Base-by-base conservation (phyloP, 2,113 vertebrate genomes). In the Leucopsar rothschildi region DNA sequence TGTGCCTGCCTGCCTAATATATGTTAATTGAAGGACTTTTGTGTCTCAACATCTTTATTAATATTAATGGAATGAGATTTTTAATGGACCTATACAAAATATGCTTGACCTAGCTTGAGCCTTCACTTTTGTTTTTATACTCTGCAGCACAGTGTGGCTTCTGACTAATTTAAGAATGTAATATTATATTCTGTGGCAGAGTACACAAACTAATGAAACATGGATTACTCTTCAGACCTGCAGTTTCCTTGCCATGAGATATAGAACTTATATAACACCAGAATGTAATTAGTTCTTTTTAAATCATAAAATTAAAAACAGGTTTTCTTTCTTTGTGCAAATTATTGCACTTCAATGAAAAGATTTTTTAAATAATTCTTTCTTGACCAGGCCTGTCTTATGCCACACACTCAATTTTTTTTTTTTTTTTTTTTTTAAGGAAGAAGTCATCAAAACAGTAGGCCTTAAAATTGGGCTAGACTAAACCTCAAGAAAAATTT, bases 1-100 rank as follows among this genome's bases (percentile, higher is more conserved):
- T 93, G 71, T 88, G 91, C 92, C 69, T 95, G 95, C 93, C 92
- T 94, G 92, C 79, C 93, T 95, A 93, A 94, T 92, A 79, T 97
- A 95, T 95, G 95, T 88, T 97, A 95, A 95, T 92, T 96, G 92
- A 90, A 88, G 79, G 92, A 92, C 90, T 95, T 86, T 88, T 96
- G 88, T 92, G 88, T 96, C 92, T 90, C 86, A 95, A 29, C 82
- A 78, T 93, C 94, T 94, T 95, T 96, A 97, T 94, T 96, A 96
- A 95, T 97, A 95, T 97, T 96, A 88, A 95, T 95, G 22, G 76
- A 42, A 75, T 93, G 90, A 93, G 75, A 78, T 92, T 96, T 96
- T 96, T 93, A 95, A 86, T 92, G 82, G 94, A 96, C 82, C 61
- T 95, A 53, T 86, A 84, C 85, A 57, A 94, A 97, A 94, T 92